phyloP scores from a whole-genome alignment of 2,888 invertebrate genomes.

The Diaperis boleti region DNA sequence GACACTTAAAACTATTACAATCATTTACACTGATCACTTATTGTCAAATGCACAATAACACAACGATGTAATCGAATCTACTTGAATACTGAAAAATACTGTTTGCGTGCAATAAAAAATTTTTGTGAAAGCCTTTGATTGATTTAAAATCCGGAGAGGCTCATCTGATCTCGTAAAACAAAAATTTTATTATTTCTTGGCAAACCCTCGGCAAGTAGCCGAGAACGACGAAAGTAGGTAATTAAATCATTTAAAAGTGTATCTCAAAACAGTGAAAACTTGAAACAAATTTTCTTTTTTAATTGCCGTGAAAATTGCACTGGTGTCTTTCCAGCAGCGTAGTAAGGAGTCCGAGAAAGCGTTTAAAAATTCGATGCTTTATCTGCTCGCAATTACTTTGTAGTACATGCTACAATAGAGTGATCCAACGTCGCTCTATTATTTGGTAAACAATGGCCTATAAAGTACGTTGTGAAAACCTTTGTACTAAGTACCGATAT shows the following conservation, averaged over 20 bases:
- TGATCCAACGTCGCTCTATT: conserved; percentile 44
- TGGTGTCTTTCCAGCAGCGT: neutral
- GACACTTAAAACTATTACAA: too few species aligned
- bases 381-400: conserved; percentile 36
- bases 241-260: conserved; percentile 14
- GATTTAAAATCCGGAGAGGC: neutral
- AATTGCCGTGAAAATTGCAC: conserved; percentile 8
- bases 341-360: conserved; percentile 2
- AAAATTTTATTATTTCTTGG: conserved; percentile 10
- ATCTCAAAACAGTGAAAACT: conserved; percentile 14
- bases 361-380: conserved; percentile 19
- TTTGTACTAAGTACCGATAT: conserved; percentile 52
- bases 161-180: conserved; percentile 3
- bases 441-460: conserved; percentile 50
- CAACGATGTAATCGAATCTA: too few species aligned
- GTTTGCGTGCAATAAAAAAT: conserved; percentile 3
- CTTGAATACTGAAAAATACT: too few species aligned
- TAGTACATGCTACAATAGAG: conserved; percentile 35
- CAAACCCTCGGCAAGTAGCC: conserved; percentile 7
- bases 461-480: conserved; percentile 49
- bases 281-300: conserved; percentile 13
- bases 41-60: too few species aligned
- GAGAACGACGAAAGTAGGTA: conserved; percentile 4
- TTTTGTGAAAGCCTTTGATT: conserved; percentile 7
- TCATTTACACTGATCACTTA: too few species aligned